These are phyloP conservation scores for Eupristina koningsbergeri DNA, from an alignment of 1,140 invertebrate genomes.

Conservation along the genomic window DNA sequence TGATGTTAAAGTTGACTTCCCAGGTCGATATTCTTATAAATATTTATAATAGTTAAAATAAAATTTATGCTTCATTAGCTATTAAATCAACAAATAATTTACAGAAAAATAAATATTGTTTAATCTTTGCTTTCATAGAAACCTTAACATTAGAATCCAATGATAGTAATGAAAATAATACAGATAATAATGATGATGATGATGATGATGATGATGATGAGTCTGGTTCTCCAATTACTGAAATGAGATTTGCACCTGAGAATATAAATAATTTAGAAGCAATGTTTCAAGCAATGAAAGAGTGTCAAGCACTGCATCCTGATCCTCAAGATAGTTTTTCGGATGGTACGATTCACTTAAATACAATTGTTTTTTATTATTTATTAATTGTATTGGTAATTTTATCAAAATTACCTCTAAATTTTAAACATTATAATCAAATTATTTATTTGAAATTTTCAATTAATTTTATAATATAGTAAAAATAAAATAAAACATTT, in stretches of 20 bases:
- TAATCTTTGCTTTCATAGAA: conserved; percentile 25
- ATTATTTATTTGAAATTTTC: neutral
- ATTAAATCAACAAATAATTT: neutral
- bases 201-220: conserved; percentile 73
- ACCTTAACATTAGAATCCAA: conserved; percentile 12
- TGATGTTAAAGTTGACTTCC: conserved; percentile 76
- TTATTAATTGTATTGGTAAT: too few species aligned
- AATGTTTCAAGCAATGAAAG: conserved; percentile 81
- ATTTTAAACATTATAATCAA: too few species aligned
- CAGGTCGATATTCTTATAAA: conserved; percentile 65
- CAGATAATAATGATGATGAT: conserved; percentile 72
- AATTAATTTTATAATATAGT: neutral
- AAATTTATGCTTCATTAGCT: neutral
- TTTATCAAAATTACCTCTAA: too few species aligned
- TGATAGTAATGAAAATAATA: conserved; percentile 51
- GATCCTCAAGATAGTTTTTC: conserved; percentile 76
- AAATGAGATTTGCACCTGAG: conserved; percentile 81
- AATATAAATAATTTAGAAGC: conserved; percentile 76
- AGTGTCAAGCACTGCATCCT: conserved; percentile 81
- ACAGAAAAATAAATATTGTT: neutral
- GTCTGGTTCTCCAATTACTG: conserved; percentile 73
- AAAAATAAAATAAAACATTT: conserved; percentile 35
- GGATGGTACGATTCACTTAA: too few species aligned
- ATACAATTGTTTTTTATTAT: too few species aligned
- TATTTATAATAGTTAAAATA: too few species aligned